Conservation (phyloP, 2,113 vertebrate genomes). For the Lagopus muta region DNA sequence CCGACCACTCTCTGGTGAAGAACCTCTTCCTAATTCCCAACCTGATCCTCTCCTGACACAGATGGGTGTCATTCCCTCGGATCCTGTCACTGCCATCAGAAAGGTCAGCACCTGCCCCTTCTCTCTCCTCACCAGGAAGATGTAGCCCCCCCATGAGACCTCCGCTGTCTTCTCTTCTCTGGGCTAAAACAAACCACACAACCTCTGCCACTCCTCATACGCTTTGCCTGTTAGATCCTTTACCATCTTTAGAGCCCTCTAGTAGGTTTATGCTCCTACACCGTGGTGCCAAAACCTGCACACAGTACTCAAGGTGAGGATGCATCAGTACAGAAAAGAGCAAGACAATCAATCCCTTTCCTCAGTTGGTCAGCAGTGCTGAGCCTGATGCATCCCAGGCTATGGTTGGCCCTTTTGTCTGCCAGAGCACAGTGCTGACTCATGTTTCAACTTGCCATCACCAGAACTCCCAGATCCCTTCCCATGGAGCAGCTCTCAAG, state of each 20-base stretch:
- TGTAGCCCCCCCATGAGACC: not conserved
- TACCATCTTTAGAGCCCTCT: not conserved
- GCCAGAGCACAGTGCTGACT: not conserved
- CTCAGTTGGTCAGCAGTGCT: not conserved
- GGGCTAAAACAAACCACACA: not conserved
- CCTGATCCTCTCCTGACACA: too few species aligned
- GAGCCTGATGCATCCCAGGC: not conserved
- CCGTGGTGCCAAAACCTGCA: too few species aligned
- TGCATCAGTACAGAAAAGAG: not conserved
- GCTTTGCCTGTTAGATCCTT: not conserved
- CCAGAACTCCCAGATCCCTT: not conserved
- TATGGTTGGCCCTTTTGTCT: not conserved
- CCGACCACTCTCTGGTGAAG: too few species aligned
- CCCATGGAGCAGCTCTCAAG: not conserved
- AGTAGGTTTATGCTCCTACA: too few species aligned
- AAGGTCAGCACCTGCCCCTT: not conserved
- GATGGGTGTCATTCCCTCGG: not conserved
- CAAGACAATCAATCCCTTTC: not conserved
- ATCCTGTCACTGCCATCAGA: not conserved
- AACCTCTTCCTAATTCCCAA: too few species aligned
- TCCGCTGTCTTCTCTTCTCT: not conserved
- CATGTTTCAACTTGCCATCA: not conserved
- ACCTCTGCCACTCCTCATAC: not conserved
- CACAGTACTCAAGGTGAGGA: too few species aligned
- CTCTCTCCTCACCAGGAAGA: not conserved